Percentiles rank a stretch among this genome's conserved stretches.
Evolutionary conservation across 2,797 vertebrate species (phyloP).

Genomic region (Periparus ater): DNA sequence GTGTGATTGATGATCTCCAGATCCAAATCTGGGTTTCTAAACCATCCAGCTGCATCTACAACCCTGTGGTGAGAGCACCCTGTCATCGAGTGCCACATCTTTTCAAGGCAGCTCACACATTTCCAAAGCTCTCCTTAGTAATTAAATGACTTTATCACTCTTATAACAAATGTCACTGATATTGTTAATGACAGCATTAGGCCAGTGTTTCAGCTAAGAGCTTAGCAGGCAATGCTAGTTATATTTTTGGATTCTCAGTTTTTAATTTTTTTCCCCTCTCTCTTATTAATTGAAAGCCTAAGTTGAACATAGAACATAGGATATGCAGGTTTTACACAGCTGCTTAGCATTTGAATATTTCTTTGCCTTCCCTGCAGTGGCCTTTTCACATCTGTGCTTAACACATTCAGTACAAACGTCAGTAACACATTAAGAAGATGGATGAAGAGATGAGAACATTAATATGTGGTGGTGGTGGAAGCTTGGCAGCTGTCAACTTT

Average conservation of each 20-base stretch:
- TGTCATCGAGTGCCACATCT: not conserved
- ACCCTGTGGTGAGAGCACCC: not conserved
- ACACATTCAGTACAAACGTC: not conserved
- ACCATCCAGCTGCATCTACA: not conserved
- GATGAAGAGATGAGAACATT: not conserved
- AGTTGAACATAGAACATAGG: not conserved
- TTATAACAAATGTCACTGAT: not conserved
- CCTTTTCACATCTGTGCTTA: not conserved
- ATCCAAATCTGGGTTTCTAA: not conserved
- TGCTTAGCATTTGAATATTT: not conserved
- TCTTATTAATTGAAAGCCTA: not conserved
- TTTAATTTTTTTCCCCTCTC: not conserved
- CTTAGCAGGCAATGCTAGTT: not conserved
- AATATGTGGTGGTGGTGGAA: not conserved
- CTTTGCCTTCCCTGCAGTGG: not conserved
- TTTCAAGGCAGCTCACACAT: not conserved
- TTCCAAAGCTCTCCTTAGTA: not conserved
- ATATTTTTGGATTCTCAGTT: not conserved
- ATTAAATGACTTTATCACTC: not conserved
- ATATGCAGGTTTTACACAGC: not conserved
- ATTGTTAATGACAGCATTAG: not conserved
- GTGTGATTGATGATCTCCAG: not conserved
- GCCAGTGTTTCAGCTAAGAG: not conserved
- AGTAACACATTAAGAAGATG: not conserved
- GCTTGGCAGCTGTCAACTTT: conserved; percentile 30